Evolutionary conservation across 2,888 invertebrate genomes (phyloP), one percentile per base, ranked within the genome.

Genomic region (Tanaodytes sp.): DNA sequence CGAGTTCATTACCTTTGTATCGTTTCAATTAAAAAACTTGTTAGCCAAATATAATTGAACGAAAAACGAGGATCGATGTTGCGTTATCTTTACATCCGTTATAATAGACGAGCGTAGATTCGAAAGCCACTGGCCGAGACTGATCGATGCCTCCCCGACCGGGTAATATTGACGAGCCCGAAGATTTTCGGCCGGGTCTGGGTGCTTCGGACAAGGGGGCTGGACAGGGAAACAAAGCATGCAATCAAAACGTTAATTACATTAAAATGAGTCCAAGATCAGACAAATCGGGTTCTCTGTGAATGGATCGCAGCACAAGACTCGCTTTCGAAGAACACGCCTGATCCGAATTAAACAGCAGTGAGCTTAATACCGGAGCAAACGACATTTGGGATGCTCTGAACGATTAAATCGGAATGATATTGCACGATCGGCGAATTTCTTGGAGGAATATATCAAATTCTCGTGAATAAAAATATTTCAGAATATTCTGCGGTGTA

Each of bases 191-290:
- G 62, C 40, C 37, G 42, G 63, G 46, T 58, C 59, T 55, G 42
- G 64, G 57, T 52, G 62, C n/a, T 46, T 36, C 68, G 62, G 64
- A 58, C 49, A 59, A 65, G 58, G 66, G 63, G 58, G 46, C 59
- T 54, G 62, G 54, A 61, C 59, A 57, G 64, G 67, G 65, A 66
- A 66, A 71, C 71, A 65, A 72, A 67, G 65, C 69, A 68, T 40
- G 71, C 67, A 72, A 73, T 73, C 72, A 70, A 58, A 84, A 83
- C 82, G 82, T 84, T 84, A 84, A 84, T 84, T 84, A 81, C 82
- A 82, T 84, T 82, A 84, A 84, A 84, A 84, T 82, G 82, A 83
- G 80, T 81, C 79, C 79, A 81, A 82, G 82, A 83, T 82, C 80
- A 73, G 80, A 77, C 80, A 80, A 80, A 83, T 82, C 80, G 77